phyloP scores from a whole-genome alignment of 2,113 vertebrate species.

The Halichoeres trimaculatus region DNA sequence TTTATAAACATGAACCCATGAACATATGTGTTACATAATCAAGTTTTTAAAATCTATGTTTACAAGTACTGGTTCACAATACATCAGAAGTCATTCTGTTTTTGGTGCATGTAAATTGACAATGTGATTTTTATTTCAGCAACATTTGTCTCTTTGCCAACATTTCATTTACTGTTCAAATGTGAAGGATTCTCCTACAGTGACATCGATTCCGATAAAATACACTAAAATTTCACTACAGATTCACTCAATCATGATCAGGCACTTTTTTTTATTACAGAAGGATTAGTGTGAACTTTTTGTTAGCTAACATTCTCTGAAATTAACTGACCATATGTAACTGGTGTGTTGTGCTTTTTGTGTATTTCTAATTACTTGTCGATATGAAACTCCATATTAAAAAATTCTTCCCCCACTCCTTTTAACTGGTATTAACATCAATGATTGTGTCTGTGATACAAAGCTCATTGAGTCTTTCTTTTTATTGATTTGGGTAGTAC shows the following conservation, averaged over 20 bases:
- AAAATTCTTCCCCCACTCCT: conserved; percentile 25
- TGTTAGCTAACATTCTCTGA: not conserved
- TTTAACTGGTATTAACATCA: conserved; percentile 20
- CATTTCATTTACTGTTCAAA: conserved; percentile 11
- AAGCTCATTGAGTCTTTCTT: not conserved
- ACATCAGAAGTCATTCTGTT: not conserved
- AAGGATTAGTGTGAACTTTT: not conserved
- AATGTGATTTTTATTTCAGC: not conserved
- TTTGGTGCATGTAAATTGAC: not conserved
- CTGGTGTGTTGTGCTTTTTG: conserved; percentile 6
- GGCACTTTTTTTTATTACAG: not conserved
- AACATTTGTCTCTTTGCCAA: not conserved
- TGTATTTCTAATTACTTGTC: conserved; percentile 34
- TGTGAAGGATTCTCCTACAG: conserved; percentile 5
- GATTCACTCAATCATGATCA: not conserved
- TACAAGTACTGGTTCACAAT: not conserved
- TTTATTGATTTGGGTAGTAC: no score
- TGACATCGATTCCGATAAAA: no score
- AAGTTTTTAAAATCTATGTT: not conserved
- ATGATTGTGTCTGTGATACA: not conserved
- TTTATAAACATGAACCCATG: conserved; percentile 2
- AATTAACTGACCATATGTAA: conserved; percentile 20
- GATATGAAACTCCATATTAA: conserved; percentile 26
- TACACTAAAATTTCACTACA: not conserved
- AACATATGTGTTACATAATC: not conserved